These are phyloP conservation scores for Antigone vipio DNA, from an alignment of 2,113 vertebrate species.

Conservation along the genomic window DNA sequence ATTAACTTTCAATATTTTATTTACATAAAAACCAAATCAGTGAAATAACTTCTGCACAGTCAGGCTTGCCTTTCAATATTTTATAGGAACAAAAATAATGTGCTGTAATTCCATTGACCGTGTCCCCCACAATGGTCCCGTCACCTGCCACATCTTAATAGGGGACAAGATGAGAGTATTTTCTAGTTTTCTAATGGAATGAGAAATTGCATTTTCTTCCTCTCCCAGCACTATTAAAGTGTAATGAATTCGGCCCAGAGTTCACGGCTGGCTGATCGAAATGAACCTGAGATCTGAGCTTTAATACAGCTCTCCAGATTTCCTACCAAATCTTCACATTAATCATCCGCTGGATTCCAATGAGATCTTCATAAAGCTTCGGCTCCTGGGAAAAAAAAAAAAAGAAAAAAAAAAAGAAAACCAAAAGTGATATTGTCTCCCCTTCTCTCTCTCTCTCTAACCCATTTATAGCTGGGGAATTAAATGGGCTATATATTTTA, in stretches of 20 bases:
- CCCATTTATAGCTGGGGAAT: slow-evolving; percentile 74
- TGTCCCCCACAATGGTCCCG: slow-evolving; percentile 85
- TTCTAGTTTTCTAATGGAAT: slow-evolving; percentile 91
- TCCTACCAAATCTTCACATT: slow-evolving; percentile 94
- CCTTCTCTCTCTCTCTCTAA: slow-evolving; percentile 41
- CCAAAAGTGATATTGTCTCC: slow-evolving; percentile 44
- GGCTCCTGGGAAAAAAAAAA: slow-evolving; percentile 13
- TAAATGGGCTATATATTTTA: slow-evolving; percentile 82
- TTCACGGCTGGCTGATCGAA: slow-evolving; percentile 94
- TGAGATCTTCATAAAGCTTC: slow-evolving; percentile 83
- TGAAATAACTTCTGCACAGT: slow-evolving; percentile 85
- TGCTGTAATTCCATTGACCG: slow-evolving; percentile 77
- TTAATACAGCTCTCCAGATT: slow-evolving; percentile 90
- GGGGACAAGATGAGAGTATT: slow-evolving; percentile 87
- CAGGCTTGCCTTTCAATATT: slow-evolving; percentile 84
- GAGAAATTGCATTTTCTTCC: slow-evolving; percentile 97
- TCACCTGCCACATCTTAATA: slow-evolving; percentile 97
- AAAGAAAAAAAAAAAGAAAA: background rate
- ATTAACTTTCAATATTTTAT: slow-evolving; percentile 87
- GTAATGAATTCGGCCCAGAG: slow-evolving; percentile 94
- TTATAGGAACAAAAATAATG: slow-evolving; percentile 82
- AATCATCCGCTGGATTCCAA: slow-evolving; percentile 87
- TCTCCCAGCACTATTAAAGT: slow-evolving; percentile 88
- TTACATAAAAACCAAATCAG: slow-evolving; percentile 94
- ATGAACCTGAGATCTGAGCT: slow-evolving; percentile 92